A percentile compares a stretch with the other conserved stretches of the same genome.
phyloP scores from a whole-genome alignment of 2,113 vertebrate genomes.

The Podilymbus podiceps region DNA sequence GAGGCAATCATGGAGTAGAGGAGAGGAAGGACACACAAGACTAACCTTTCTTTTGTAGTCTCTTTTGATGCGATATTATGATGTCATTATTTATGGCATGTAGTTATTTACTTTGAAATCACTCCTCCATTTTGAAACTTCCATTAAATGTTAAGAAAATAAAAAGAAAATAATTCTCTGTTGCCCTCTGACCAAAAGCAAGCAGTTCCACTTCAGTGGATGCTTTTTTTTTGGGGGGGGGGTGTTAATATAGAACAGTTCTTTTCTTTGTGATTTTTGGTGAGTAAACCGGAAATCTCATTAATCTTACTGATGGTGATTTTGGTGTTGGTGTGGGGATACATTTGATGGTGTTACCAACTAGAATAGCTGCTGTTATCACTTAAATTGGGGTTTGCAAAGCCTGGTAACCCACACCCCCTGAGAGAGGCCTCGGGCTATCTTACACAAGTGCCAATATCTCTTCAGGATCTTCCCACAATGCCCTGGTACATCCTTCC shows the following conservation, averaged over 20 bases:
- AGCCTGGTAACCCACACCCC: neutral
- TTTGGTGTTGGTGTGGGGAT: neutral
- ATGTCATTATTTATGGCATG: neutral
- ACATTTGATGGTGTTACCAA: neutral
- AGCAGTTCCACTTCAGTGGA: neutral
- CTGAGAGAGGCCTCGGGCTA: neutral
- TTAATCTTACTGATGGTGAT: neutral
- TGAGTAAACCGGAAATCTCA: neutral
- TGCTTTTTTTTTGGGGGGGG: neutral
- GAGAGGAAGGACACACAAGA: neutral
- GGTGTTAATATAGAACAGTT: neutral
- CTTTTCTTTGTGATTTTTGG: neutral
- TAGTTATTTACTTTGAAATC: neutral
- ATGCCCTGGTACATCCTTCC: neutral
- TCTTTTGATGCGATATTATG: neutral
- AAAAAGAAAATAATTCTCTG: neutral
- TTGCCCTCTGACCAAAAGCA: neutral
- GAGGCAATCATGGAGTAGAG: neutral
- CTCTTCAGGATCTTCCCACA: neutral
- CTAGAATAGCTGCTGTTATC: neutral
- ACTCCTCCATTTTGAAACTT: neutral
- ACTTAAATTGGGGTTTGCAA: neutral
- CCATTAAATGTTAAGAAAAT: neutral
- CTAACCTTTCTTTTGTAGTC: neutral
- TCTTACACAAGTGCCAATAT: neutral